Base-by-base conservation (phyloP, 2,888 invertebrate genomes). In the Patella caerulea region DNA sequence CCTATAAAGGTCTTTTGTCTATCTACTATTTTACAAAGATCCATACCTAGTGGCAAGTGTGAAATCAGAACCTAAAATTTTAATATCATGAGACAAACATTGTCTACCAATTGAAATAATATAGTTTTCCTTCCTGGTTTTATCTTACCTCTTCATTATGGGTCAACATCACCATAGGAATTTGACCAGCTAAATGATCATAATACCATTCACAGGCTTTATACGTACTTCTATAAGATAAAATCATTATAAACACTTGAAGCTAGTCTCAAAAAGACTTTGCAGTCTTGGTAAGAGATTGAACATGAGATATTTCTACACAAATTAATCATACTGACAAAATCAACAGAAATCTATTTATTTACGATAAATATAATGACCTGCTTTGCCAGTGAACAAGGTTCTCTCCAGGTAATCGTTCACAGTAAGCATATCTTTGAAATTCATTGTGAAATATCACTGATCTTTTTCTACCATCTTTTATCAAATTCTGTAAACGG, bases 371-470 rank as follows among this genome's bases (percentile, higher is more conserved):
- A 3, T n/a, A 54, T 11, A 74, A 74, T 71, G 72, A 88, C 88
- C 88, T 86, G 15, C 83, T 82, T 74, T 86, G 84, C 88, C 89
- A 90, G 7, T 82, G 45, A 4, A 80, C 70, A 14, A 83, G 72
- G 14, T 79, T 78, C 79, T 90, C 89, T 11, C 84, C 86, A n/a
- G 83, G 76, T 53, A 85, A 76, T 71, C 90, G 81, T 45, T 85
- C 84, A 80, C 86, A 86, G 81, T 86, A 85, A 7, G 88, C 86
- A 79, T 89, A 85, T 52, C 84, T 84, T 79, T 88, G 89, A 75
- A 90, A 90, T 78, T 91, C 91, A 84, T 91, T 90, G 73, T 89
- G 84, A 76, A 91, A 91, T 71, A 87, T 81, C 3, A 89, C 81
- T 56, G 87, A 88, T 34, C 84, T 83, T 76, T 87, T 86, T 12